Conservation (phyloP, 53 echinoderm and acorn worm genomes). For the Echinarachnius parma region DNA sequence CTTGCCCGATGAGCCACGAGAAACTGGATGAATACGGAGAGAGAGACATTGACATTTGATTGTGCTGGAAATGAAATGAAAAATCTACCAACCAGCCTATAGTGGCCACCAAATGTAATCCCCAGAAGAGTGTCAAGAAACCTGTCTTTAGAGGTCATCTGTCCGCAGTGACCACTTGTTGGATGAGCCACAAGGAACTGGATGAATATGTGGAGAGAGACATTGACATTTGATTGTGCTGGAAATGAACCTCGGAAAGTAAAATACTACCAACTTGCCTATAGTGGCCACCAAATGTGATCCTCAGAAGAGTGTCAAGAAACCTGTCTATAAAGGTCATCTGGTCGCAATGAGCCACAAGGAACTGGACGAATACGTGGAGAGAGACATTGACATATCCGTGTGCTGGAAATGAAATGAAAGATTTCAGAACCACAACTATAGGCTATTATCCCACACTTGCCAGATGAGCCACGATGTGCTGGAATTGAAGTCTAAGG, state of each 20-base stretch:
- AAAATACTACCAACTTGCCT: neutral
- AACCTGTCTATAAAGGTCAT: slow-evolving; percentile 70
- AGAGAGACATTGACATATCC: slow-evolving; percentile 70
- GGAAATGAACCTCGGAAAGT: slow-evolving; percentile 91
- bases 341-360: slow-evolving; percentile 81
- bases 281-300: slow-evolving; percentile 66
- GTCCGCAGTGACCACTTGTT: too few relatives aligned
- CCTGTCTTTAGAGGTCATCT: too few relatives aligned
- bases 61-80: too few relatives aligned
- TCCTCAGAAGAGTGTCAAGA: slow-evolving; percentile 66
- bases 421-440: neutral
- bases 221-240: too few relatives aligned
- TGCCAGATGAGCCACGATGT: slow-evolving; percentile 68
- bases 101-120: too few relatives aligned
- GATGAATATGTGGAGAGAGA: too few relatives aligned
- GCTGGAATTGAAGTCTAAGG: slow-evolving; percentile 68
- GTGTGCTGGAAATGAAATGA: slow-evolving; percentile 95
- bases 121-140: too few relatives aligned
- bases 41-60: too few relatives aligned
- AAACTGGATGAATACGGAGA: too few relatives aligned
- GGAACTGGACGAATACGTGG: slow-evolving; percentile 74
- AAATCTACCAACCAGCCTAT: too few relatives aligned
- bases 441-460: neutral
- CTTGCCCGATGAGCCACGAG: too few relatives aligned
- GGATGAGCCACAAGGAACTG: too few relatives aligned